Evolutionary conservation across 2,888 invertebrate genomes (phyloP).

Genomic region (Abrostola triplasia): DNA sequence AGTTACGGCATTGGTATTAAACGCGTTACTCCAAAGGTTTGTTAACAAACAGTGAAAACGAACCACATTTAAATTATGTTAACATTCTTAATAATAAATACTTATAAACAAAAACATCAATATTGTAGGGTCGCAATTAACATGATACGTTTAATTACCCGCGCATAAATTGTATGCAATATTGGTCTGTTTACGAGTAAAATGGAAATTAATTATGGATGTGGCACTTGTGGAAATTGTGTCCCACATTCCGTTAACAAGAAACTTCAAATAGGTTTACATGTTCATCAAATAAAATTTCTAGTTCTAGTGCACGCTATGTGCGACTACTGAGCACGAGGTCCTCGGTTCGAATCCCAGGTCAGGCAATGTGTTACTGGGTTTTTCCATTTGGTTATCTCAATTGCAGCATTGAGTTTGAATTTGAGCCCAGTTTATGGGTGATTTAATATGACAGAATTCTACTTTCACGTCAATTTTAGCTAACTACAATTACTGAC

Average conservation of each 20-base stretch:
- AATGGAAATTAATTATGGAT: slow-evolving; percentile 23
- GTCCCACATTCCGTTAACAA: slow-evolving; percentile 13
- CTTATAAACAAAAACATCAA: slow-evolving; percentile 40
- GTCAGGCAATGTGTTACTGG: too few relatives aligned
- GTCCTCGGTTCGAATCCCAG: too few relatives aligned
- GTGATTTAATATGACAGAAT: too few relatives aligned
- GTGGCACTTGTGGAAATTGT: slow-evolving; percentile 12
- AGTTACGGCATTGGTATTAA: too few relatives aligned
- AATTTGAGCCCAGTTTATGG: too few relatives aligned
- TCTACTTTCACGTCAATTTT: too few relatives aligned
- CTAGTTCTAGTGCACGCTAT: too few relatives aligned
- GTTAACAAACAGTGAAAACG: neutral
- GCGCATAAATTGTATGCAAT: slow-evolving; percentile 80
- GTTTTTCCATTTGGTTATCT: too few relatives aligned
- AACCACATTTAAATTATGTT: neutral
- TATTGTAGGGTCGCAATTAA: slow-evolving; percentile 73
- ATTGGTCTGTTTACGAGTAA: slow-evolving; percentile 75
- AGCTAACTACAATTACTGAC: too few relatives aligned
- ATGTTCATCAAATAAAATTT: neutral
- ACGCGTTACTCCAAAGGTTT: too few relatives aligned
- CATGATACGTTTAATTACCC: slow-evolving; percentile 85
- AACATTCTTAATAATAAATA: slow-evolving; percentile 6
- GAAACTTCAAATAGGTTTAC: neutral
- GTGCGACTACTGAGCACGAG: too few relatives aligned
- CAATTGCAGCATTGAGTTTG: too few relatives aligned